A percentile compares a stretch with the other conserved stretches of the same genome.
Evolutionary conservation across 2,888 invertebrate genomes (phyloP).

Genomic region (Synanthedon vespiformis): DNA sequence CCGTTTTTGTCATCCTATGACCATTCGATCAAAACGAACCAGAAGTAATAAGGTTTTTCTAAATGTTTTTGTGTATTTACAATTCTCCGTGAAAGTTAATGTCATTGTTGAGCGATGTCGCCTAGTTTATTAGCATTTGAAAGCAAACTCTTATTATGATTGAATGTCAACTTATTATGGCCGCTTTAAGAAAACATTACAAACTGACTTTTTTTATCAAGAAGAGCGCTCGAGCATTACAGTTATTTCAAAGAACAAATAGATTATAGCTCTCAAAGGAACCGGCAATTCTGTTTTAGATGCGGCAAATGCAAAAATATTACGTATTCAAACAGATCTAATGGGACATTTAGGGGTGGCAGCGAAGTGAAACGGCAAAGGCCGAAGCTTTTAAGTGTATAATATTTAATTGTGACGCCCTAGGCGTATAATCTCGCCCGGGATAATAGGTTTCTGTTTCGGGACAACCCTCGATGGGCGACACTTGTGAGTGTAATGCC

Average conservation of each 20-base stretch:
- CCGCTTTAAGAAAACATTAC: constrained; percentile 31
- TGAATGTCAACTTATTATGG: not conserved
- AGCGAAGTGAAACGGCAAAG: constrained; percentile 70
- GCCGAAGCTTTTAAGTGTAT: constrained; percentile 72
- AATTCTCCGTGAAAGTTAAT: constrained; percentile 31
- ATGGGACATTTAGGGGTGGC: constrained; percentile 72
- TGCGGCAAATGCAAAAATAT: constrained; percentile 70
- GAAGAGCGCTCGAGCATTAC: constrained; percentile 60
- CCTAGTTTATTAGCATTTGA: not conserved
- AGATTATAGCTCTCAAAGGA: constrained; percentile 69
- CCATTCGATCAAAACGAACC: constrained; percentile 37
- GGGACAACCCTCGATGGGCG: constrained; percentile 63
- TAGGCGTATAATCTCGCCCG: constrained; percentile 72
- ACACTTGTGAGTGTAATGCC: constrained; percentile 65
- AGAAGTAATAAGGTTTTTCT: constrained; percentile 23
- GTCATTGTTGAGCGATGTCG: constrained; percentile 23
- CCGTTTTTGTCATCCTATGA: constrained; percentile 41
- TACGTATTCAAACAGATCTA: constrained; percentile 71
- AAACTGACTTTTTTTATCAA: constrained; percentile 51
- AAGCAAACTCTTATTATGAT: constrained; percentile 2
- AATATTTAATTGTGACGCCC: constrained; percentile 72
- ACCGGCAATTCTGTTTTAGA: constrained; percentile 66
- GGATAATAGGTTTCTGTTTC: constrained; percentile 72
- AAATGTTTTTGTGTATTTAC: constrained; percentile 27
- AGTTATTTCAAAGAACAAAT: constrained; percentile 69